Evolutionary conservation across 92 coral and sea anemone species (phyloP).

Genomic region (Paramuricea clavata): DNA sequence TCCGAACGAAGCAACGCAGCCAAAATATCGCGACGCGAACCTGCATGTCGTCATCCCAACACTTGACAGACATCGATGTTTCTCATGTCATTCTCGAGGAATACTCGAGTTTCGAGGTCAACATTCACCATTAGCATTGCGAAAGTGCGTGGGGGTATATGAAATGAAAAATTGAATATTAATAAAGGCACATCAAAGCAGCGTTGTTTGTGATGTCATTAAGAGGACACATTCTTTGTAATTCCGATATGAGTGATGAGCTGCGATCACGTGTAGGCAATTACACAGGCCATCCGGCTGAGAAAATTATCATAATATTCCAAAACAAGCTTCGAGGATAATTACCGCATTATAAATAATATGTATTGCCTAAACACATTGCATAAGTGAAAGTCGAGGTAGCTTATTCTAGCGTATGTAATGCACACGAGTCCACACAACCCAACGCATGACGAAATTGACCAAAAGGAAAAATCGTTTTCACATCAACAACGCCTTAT

Average conservation of each 20-base stretch:
- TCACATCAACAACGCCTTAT: too few relatives aligned
- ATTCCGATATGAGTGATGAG: slow-evolving; percentile 7
- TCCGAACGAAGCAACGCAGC: neutral
- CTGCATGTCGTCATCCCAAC: slow-evolving; percentile 17
- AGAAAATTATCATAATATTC: neutral
- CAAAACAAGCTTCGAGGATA: neutral
- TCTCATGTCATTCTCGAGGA: neutral
- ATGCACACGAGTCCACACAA: too few relatives aligned
- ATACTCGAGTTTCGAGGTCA: neutral
- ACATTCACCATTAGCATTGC: neutral
- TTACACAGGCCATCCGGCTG: neutral
- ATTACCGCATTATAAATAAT: neutral
- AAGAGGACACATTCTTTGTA: neutral
- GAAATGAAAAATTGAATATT: slow-evolving; percentile 20
- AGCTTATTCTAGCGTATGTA: too few relatives aligned
- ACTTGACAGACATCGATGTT: neutral
- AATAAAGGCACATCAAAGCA: slow-evolving; percentile 25
- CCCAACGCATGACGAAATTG: too few relatives aligned
- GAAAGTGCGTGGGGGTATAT: slow-evolving; percentile 18
- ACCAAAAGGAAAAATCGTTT: too few relatives aligned
- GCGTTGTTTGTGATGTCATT: slow-evolving; percentile 51
- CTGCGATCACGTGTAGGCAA: neutral
- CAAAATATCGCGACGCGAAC: neutral
- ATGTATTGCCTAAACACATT: neutral
- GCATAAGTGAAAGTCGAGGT: too few relatives aligned